Percentiles rank a stretch among this genome's conserved stretches.
Evolutionary conservation across 2,888 invertebrate species (phyloP).

Genomic region (Lordiphosa fenestrarum): DNA sequence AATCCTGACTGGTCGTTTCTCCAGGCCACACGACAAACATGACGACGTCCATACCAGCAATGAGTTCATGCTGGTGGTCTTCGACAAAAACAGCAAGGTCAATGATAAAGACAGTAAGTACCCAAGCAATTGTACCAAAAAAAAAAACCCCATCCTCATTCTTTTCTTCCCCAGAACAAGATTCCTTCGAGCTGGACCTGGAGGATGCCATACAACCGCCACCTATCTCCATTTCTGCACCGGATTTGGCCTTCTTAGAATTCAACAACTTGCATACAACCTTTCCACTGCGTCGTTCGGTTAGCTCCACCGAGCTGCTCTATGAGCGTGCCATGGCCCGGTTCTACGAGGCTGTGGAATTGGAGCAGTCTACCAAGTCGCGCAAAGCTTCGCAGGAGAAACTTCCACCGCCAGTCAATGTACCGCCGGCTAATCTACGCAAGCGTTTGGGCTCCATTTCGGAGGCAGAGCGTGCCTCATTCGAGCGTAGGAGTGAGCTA

Average conservation of each 20-base stretch:
- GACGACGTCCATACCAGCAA: slow-evolving; percentile 85
- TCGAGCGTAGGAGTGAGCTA: slow-evolving; percentile 81
- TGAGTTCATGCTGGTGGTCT: slow-evolving; percentile 89
- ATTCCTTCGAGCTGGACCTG: slow-evolving; percentile 84
- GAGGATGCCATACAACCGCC: slow-evolving; percentile 88
- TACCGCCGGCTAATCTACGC: slow-evolving; percentile 61
- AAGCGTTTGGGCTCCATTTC: slow-evolving; percentile 82
- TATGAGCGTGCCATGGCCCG: slow-evolving; percentile 91
- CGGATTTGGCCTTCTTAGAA: slow-evolving; percentile 86
- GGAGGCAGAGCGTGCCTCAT: slow-evolving; percentile 80
- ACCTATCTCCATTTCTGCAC: slow-evolving; percentile 90
- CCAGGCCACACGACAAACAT: slow-evolving; percentile 69
- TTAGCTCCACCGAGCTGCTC: slow-evolving; percentile 90
- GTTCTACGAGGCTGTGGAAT: slow-evolving; percentile 88
- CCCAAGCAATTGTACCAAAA: background rate
- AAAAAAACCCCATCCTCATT: too few relatives aligned
- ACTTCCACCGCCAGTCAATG: slow-evolving; percentile 45
- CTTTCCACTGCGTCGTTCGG: slow-evolving; percentile 84
- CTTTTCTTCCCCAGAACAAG: slow-evolving; percentile 78
- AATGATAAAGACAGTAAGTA: slow-evolving; percentile 81
- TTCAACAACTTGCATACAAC: slow-evolving; percentile 81
- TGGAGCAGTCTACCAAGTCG: slow-evolving; percentile 85
- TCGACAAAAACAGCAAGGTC: slow-evolving; percentile 83
- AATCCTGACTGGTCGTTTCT: slow-evolving; percentile 24
- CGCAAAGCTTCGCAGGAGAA: slow-evolving; percentile 67